A percentile compares a stretch with the other conserved stretches of the same genome.
phyloP scores from a whole-genome alignment of 2,113 vertebrate species.

The Osmerus eperlanus region DNA sequence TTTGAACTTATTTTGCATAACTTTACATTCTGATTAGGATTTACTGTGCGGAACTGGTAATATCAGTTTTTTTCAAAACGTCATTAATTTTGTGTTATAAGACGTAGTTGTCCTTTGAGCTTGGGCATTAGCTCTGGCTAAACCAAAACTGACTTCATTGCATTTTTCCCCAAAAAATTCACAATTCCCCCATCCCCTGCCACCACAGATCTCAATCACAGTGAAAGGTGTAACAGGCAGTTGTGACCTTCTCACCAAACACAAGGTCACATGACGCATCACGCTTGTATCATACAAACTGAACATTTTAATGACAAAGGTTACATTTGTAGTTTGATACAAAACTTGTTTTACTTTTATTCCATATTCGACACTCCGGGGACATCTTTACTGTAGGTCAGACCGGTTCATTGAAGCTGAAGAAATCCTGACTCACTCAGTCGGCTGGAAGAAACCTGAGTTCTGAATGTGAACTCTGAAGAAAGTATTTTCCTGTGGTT shows the following conservation, averaged over 20 bases:
- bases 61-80: slow-evolving; percentile 60
- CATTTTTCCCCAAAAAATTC: slow-evolving; percentile 37
- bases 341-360: no score
- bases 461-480: background rate
- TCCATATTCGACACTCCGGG: no score
- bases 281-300: no score
- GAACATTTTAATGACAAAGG: no score
- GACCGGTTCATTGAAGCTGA: no score
- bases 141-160: slow-evolving; percentile 46
- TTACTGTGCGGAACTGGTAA: slow-evolving; percentile 55
- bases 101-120: slow-evolving; percentile 66
- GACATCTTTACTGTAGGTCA: no score
- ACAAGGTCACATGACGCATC: no score
- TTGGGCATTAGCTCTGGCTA: slow-evolving; percentile 59
- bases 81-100: slow-evolving; percentile 71
- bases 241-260: no score
- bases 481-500: background rate
- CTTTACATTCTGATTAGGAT: slow-evolving; percentile 71
- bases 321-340: no score
- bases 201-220: background rate
- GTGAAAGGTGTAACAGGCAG: background rate
- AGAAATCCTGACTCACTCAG: no score
- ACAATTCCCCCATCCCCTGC: background rate
- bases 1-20: slow-evolving; percentile 71
- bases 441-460: background rate